Evolutionary conservation across 2,797 vertebrate species (phyloP).

Genomic region (Masticophis lateralis): DNA sequence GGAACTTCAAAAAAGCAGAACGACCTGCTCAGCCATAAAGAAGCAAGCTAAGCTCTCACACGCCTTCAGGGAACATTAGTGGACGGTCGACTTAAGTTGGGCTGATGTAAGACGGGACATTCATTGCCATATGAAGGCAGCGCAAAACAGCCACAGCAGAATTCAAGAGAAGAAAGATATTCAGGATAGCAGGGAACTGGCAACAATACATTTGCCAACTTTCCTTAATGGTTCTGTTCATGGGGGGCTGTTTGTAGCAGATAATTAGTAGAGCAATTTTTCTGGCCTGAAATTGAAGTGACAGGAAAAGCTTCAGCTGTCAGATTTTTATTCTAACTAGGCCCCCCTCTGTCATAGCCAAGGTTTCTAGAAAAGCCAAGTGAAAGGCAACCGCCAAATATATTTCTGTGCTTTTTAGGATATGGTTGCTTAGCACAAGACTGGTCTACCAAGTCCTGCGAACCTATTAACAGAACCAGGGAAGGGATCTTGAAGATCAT

Average conservation of each 20-base stretch:
- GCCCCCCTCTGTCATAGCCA: not conserved
- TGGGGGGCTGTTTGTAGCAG: not conserved
- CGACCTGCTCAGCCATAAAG: not conserved
- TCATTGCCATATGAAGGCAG: not conserved
- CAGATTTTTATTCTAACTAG: not conserved
- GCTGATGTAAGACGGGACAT: slow-evolving; percentile 26
- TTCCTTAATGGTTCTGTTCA: not conserved
- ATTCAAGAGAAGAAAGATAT: not conserved
- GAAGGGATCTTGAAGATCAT: not conserved
- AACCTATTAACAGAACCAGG: not conserved
- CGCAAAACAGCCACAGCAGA: not conserved
- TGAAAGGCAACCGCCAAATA: not conserved
- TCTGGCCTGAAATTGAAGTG: not conserved
- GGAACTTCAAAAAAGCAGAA: not conserved
- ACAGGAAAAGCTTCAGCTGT: not conserved
- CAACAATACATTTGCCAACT: not conserved
- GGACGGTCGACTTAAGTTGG: not conserved
- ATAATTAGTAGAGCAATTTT: not conserved
- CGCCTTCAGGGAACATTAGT: not conserved
- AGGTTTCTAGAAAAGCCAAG: not conserved
- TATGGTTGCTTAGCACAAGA: not conserved
- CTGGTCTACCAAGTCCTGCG: not conserved
- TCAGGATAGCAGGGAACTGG: not conserved
- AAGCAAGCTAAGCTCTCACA: not conserved
- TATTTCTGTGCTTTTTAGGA: not conserved